Base-by-base conservation (phyloP, 2,888 invertebrate species). In the Gibbula magus region DNA sequence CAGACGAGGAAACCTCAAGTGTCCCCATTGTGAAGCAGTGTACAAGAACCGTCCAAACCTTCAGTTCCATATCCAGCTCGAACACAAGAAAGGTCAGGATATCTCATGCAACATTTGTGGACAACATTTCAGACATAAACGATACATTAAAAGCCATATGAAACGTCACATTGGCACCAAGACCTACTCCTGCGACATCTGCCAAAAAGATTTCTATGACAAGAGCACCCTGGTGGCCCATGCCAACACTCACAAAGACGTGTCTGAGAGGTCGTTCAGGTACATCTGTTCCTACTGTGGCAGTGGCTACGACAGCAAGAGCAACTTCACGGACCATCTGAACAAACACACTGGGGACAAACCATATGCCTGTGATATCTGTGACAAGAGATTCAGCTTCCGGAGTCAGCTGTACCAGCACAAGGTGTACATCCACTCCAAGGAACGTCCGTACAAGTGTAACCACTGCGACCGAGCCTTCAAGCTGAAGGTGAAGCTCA, bases 271-370 rank as follows among this genome's bases (percentile, higher is more conserved):
- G 8, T 67, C 51, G 10, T 79, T 88, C 76, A 81, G 84, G 10
- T 85, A 80, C 75, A 67, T 84, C 7, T 89, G 89, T 70, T 80
- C 77, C 0, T 86, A 78, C 56, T 89, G 89, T 78, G 88, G 85
- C 8, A 82, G 83, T 29, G 79, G 81, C 18, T 85, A 83, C 56
- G 75, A 81, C 25, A 79, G 82, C 77, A 88, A 86, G 73, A 75
- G 84, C 18, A 85, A 84, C n/a, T 86, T 84, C 39, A 75, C 81
- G 8, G 87, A 89, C 70, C 89, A 89, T 78, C 61, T 87, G 29
- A 88, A 89, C 75, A 88, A 86, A 35, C 89, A 89, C 76, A 89
- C 89, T n/a, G 89, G 89, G 13, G 84, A 83, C 10, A 83, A 83
- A 52, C 89, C 89, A 1, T 85, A 87, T 66, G 76, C 77, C 18